Conservation (phyloP, 2,888 invertebrate genomes). For the Heteromurus nitidus region DNA sequence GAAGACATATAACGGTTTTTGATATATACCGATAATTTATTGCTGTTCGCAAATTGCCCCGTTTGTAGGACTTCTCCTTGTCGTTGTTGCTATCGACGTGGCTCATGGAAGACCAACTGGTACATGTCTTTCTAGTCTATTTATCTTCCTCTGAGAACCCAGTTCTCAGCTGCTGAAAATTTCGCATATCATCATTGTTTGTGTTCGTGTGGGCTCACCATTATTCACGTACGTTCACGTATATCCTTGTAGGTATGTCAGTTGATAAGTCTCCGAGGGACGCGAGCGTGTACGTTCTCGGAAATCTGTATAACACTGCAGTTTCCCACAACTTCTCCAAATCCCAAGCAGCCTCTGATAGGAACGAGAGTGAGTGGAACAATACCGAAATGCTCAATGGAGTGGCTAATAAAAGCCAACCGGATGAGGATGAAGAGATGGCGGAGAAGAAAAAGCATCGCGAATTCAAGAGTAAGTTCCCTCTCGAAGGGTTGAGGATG, state of each 20-base stretch:
- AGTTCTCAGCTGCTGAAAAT: background rate
- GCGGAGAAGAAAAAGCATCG: background rate
- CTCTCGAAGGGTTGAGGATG: background rate
- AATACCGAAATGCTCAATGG: slow-evolving; percentile 57
- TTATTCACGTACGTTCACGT: background rate
- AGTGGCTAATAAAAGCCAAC: slow-evolving; percentile 33
- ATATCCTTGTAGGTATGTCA: background rate
- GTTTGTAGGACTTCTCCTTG: slow-evolving; percentile 29
- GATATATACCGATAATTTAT: background rate
- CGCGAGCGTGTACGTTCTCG: slow-evolving; percentile 55
- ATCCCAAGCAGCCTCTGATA: slow-evolving; percentile 47
- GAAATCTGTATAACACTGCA: slow-evolving; percentile 47
- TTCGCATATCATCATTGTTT: background rate
- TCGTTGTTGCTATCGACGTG: slow-evolving; percentile 16
- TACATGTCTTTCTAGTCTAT: slow-evolving; percentile 16
- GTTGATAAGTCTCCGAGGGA: slow-evolving; percentile 35
- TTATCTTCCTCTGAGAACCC: too few relatives aligned
- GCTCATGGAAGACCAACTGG: slow-evolving; percentile 45
- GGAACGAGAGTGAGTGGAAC: slow-evolving; percentile 58
- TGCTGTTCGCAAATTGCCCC: slow-evolving; percentile 44
- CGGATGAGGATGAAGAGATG: background rate
- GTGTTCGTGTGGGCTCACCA: background rate
- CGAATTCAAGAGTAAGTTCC: slow-evolving; percentile 9
- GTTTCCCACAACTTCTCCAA: slow-evolving; percentile 57
- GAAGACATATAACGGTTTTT: too few relatives aligned